Base-by-base conservation (phyloP, 2,888 invertebrate species). In the Orgyia antiqua region DNA sequence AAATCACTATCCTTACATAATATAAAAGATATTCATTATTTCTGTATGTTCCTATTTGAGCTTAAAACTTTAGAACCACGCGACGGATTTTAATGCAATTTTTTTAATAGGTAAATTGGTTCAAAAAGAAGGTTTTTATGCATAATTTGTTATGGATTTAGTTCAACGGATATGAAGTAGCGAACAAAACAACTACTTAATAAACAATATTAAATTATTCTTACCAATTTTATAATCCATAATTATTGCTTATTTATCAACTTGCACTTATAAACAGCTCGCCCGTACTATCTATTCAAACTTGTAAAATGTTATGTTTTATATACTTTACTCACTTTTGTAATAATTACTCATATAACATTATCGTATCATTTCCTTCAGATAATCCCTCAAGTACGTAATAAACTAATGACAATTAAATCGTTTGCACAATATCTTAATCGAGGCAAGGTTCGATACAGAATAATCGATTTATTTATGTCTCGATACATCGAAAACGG, bases 141-240 rank as follows among this genome's bases (percentile, higher is more conserved):
- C n/a, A n/a, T n/a, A n/a, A n/a, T n/a, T n/a, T n/a, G n/a, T n/a
- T n/a, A n/a, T n/a, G n/a, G n/a, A n/a, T n/a, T n/a, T n/a, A n/a
- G n/a, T n/a, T n/a, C n/a, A n/a, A n/a, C n/a, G n/a, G n/a, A n/a
- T n/a, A n/a, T n/a, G n/a, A n/a, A n/a, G n/a, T n/a, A n/a, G n/a
- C n/a, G n/a, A n/a, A n/a, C n/a, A n/a, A n/a, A 15, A 15, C 6
- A 15, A 15, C 15, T 15, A 15, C 15, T n/a, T 15, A 15, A 6
- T 15, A 4, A 15, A 15, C 15, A 15, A 10, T 6, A 10, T 10
- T 39, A 19, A n/a, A n/a, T n/a, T n/a, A n/a, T n/a, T n/a, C 70
- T 67, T 49, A 73, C 74, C 68, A 35, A 71, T 20, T 68, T 54
- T 70, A 33, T 33, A 53, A 53, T 58, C 49, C 62, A 62, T 62